phyloP scores from a whole-genome alignment of 1,140 invertebrate species.

The Gryllus bimaculatus region DNA sequence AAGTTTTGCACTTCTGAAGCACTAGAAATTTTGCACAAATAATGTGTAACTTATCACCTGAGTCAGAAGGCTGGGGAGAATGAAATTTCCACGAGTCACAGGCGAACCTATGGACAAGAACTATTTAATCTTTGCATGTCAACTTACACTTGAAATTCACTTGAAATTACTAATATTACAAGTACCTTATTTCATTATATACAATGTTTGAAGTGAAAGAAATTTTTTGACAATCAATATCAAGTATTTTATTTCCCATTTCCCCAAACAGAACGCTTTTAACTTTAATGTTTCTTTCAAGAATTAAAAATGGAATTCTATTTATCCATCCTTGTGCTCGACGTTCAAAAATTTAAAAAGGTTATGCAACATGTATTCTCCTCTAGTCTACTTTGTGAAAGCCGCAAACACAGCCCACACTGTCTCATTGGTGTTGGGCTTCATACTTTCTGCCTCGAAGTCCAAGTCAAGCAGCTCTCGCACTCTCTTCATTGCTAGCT shows the following conservation, averaged over 20 bases:
- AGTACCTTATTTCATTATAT: background rate
- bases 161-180: background rate
- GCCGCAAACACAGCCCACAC: constrained; percentile 98
- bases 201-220: background rate
- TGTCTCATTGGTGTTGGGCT: constrained; percentile 79
- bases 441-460: constrained; percentile 86
- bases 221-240: background rate
- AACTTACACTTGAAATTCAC: background rate
- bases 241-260: background rate
- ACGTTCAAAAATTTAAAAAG: constrained; percentile 1
- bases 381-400: constrained; percentile 79
- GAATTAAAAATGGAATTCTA: background rate
- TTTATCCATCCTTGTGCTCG: background rate
- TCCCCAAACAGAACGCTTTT: background rate
- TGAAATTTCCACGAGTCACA: background rate
- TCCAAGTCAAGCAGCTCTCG: constrained; percentile 92
- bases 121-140: background rate
- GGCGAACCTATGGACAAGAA: background rate
- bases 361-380: background rate
- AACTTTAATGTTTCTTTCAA: background rate
- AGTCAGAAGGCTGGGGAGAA: background rate
- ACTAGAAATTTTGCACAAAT: background rate
- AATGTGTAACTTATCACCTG: background rate
- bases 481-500: constrained; percentile 94
- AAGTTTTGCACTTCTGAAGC: background rate